Conservation (phyloP, 2,113 vertebrate species). For the Ia io region DNA sequence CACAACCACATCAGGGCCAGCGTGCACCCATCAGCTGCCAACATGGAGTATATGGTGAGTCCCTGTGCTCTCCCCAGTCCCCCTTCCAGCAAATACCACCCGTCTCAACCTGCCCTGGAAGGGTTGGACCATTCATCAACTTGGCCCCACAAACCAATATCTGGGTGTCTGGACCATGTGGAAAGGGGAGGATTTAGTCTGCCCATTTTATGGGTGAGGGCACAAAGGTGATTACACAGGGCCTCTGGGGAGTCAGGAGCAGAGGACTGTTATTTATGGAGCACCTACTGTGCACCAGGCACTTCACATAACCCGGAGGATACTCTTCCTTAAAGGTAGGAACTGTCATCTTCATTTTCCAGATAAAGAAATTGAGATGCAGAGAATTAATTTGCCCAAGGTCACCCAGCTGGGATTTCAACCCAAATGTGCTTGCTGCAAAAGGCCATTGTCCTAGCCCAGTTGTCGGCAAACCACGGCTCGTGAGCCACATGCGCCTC, state of each 20-base stretch:
- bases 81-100: neutral
- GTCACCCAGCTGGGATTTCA: neutral
- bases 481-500: no score
- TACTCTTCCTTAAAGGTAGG: neutral
- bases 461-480: no score
- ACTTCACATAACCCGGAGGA: neutral
- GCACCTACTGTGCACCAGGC: neutral
- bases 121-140: neutral
- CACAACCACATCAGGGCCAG: conserved; percentile 91
- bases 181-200: neutral
- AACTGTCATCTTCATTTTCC: neutral
- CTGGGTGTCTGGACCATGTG: neutral
- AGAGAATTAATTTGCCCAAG: neutral
- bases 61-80: neutral
- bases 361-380: neutral
- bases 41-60: conserved; percentile 96
- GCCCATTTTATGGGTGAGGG: neutral
- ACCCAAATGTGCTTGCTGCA: neutral
- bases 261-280: neutral
- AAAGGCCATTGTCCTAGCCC: neutral
- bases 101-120: neutral
- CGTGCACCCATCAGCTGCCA: conserved; percentile 88
- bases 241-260: neutral
- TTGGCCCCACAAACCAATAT: neutral
- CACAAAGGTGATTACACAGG: neutral